phyloP scores from a whole-genome alignment of 2,113 vertebrate species.

The Leptobrachium leishanense region DNA sequence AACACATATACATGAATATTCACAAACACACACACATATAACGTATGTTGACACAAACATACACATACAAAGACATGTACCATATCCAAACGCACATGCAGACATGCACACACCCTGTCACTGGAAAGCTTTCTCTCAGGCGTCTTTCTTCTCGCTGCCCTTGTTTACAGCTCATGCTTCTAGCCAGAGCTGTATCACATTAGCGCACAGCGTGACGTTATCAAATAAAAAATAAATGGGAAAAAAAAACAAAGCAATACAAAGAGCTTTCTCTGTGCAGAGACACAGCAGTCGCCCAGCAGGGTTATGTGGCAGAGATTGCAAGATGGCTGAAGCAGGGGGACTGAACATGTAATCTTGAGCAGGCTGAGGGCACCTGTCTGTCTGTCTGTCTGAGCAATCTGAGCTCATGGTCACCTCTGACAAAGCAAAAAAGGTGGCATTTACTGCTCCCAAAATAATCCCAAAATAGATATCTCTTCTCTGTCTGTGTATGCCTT shows the following conservation, averaged over 20 bases:
- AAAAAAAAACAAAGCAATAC: too few species aligned
- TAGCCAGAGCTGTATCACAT: background rate
- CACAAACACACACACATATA: too few species aligned
- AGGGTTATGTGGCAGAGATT: too few species aligned
- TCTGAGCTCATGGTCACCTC: background rate
- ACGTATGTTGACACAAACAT: too few species aligned
- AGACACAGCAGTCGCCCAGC: too few species aligned
- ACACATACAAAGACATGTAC: too few species aligned
- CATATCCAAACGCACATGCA: background rate
- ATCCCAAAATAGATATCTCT: background rate
- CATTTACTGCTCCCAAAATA: too few species aligned
- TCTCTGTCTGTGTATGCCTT: too few species aligned
- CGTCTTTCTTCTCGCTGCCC: background rate
- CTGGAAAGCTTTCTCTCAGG: background rate
- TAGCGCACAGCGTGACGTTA: background rate
- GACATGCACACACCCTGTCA: background rate
- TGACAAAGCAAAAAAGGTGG: too few species aligned
- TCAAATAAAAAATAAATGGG: too few species aligned
- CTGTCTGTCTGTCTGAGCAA: background rate
- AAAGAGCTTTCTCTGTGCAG: too few species aligned
- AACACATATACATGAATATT: too few species aligned
- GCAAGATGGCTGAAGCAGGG: conserved; percentile 11
- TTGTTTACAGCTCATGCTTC: background rate
- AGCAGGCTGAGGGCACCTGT: background rate
- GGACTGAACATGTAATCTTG: background rate